These are phyloP conservation scores for Mechanitis messenoides DNA, from an alignment of 2,888 invertebrate genomes.

Conservation along the genomic window DNA sequence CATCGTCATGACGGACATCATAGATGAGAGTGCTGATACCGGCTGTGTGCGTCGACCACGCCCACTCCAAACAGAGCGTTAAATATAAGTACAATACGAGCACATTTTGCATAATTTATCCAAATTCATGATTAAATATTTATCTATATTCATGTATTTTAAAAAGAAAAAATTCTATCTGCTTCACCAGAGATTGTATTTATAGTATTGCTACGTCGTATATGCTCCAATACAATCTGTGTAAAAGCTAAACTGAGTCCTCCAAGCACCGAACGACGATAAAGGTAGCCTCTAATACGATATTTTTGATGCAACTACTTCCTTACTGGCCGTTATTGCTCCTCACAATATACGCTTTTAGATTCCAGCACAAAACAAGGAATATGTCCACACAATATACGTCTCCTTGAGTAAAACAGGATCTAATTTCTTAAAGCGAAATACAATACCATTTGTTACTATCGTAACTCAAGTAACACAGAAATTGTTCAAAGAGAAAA, in stretches of 20 bases:
- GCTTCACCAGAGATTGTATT: conserved; percentile 62
- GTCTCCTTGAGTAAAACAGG: conserved; percentile 16
- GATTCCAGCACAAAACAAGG: conserved; percentile 24
- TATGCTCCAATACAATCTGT: conserved; percentile 66
- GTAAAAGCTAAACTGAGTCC: conserved; percentile 56
- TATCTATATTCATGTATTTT: conserved; percentile 75
- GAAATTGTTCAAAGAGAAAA: conserved; percentile 60
- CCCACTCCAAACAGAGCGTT: conserved; percentile 34
- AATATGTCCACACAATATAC: conserved; percentile 10
- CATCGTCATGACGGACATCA: conserved; percentile 23
- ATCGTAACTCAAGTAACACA: conserved; percentile 52
- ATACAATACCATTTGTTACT: conserved; percentile 41
- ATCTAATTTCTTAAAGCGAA: conserved; percentile 28
- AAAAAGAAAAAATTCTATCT: conserved; percentile 66
- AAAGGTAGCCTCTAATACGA: conserved; percentile 54
- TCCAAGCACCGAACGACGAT: conserved; percentile 42
- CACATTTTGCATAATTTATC: conserved; percentile 74
- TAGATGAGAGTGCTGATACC: conserved; percentile 22
- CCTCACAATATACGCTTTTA: conserved; percentile 32
- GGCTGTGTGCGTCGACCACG: conserved; percentile 37
- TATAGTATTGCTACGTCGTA: conserved; percentile 59
- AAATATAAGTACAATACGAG: conserved; percentile 62
- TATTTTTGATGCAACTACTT: conserved; percentile 54
- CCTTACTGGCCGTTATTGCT: conserved; percentile 43
- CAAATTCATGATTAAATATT: conserved; percentile 67